Conservation (phyloP, 2,113 vertebrate species). For the Myrmecophaga tridactyla region DNA sequence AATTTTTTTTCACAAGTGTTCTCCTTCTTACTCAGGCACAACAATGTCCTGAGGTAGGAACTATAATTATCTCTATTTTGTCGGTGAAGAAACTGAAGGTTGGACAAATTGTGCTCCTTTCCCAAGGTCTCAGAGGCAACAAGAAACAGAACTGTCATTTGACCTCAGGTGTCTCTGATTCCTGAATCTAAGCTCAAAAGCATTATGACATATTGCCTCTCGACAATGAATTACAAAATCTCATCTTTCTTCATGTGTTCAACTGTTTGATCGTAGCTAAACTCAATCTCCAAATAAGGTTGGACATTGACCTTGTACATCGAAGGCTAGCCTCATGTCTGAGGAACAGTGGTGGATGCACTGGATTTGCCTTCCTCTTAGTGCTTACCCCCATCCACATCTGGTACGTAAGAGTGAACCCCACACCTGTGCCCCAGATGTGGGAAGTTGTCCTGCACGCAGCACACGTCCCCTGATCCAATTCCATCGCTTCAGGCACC, state of each 20-base stretch:
- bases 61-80: too few species aligned
- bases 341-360: not conserved
- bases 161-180: not conserved
- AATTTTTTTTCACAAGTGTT: not conserved
- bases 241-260: not conserved
- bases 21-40: not conserved
- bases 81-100: too few species aligned
- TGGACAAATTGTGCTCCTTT: not conserved
- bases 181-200: not conserved
- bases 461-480: not conserved
- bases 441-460: not conserved
- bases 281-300: conserved; percentile 20
- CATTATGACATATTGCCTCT: not conserved
- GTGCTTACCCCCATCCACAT: not conserved
- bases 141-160: not conserved
- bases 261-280: not conserved
- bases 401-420: not conserved
- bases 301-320: not conserved
- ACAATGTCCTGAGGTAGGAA: not conserved
- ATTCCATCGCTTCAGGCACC: not conserved
- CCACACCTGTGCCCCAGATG: conserved; percentile 65
- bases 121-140: not conserved
- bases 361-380: not conserved
- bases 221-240: not conserved
- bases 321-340: conserved; percentile 24